phyloP scores from a whole-genome alignment of 2,888 invertebrate species.

The Geotrupes spiniger region DNA sequence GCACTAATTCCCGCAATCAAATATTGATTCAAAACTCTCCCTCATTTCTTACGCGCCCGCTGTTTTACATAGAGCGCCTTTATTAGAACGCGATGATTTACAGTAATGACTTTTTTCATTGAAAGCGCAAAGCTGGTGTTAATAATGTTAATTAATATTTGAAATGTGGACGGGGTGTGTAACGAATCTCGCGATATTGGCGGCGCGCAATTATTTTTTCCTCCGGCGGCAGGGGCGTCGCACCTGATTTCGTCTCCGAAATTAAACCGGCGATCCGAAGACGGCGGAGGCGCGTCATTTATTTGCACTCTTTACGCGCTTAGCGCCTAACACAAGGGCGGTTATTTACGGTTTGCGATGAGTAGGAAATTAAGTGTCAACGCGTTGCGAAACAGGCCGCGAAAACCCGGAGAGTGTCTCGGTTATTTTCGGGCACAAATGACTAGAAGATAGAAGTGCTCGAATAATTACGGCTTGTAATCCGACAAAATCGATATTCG shows the following conservation, averaged over 20 bases:
- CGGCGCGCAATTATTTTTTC: slow-evolving; percentile 35
- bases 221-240: slow-evolving; percentile 15
- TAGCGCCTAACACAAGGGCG: slow-evolving; percentile 6
- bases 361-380: slow-evolving; percentile 36
- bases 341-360: slow-evolving; percentile 28
- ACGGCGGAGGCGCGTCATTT: neutral
- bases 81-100: slow-evolving; percentile 62
- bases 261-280: slow-evolving; percentile 21
- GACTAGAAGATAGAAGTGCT: neutral
- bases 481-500: no score
- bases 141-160: slow-evolving; percentile 64
- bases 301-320: slow-evolving; percentile 4
- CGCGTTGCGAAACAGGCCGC: slow-evolving; percentile 24
- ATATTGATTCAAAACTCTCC: slow-evolving; percentile 54
- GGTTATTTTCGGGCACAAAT: slow-evolving; percentile 5
- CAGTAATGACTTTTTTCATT: slow-evolving; percentile 56
- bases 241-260: slow-evolving; percentile 27
- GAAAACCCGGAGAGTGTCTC: slow-evolving; percentile 12
- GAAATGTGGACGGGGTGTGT: slow-evolving; percentile 52
- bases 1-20: slow-evolving; percentile 54
- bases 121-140: slow-evolving; percentile 55
- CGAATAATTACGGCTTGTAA: no score
- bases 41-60: slow-evolving; percentile 47
- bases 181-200: slow-evolving; percentile 43
- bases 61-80: slow-evolving; percentile 51